A percentile compares a stretch with the other conserved stretches of the same genome.
Conservation (phyloP, 2,888 invertebrate species). For the Erebia aethiops region DNA sequence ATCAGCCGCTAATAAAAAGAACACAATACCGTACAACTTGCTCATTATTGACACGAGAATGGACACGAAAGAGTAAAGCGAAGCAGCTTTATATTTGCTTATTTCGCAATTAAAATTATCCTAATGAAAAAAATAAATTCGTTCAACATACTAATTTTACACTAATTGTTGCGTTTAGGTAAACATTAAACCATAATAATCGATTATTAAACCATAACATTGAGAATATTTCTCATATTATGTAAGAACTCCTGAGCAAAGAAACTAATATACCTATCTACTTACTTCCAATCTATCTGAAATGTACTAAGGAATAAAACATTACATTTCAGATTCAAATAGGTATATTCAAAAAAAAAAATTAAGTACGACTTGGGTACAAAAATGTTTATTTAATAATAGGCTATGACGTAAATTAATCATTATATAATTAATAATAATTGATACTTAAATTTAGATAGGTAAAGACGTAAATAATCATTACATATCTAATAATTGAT, state of each 20-base stretch:
- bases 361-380: background rate
- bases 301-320: too few species aligned
- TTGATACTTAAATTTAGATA: too few species aligned
- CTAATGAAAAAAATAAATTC: constrained; percentile 19
- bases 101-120: constrained; percentile 5
- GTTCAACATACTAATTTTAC: constrained; percentile 24
- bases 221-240: constrained; percentile 1
- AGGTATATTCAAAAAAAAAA: too few species aligned
- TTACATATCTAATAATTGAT: too few species aligned
- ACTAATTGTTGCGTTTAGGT: background rate
- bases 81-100: constrained; percentile 7
- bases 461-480: background rate
- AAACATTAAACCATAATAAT: background rate
- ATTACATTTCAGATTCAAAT: too few species aligned
- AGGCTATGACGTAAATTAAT: background rate
- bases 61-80: background rate
- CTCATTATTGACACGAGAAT: constrained; percentile 5
- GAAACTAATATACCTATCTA: too few species aligned
- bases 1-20: constrained; percentile 20
- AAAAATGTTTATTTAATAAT: background rate
- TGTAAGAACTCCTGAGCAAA: background rate
- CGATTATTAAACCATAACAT: constrained; percentile 2
- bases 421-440: too few species aligned
- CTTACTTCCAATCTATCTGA: too few species aligned
- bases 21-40: constrained; percentile 3